These are phyloP conservation scores for Natrix natrix DNA, from an alignment of 2,797 vertebrate species.

Conservation along the genomic window DNA sequence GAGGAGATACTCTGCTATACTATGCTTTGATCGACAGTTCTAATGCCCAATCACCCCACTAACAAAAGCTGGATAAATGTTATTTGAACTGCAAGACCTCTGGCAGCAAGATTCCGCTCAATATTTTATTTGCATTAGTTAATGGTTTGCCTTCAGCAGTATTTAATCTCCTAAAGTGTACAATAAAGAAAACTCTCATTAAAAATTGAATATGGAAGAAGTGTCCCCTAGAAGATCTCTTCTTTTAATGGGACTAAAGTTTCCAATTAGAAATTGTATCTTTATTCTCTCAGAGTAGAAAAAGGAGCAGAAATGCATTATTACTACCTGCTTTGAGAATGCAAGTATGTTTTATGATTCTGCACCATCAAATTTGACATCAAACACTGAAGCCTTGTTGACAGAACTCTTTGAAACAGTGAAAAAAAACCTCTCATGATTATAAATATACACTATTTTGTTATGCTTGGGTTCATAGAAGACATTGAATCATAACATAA, in stretches of 20 bases:
- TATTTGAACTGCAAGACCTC: slow-evolving; percentile 1
- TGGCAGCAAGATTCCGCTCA: slow-evolving; percentile 7
- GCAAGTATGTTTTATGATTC: background rate
- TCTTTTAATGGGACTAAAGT: slow-evolving; percentile 13
- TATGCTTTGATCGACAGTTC: background rate
- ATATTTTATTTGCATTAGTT: slow-evolving; percentile 34
- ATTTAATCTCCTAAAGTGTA: background rate
- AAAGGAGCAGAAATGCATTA: background rate
- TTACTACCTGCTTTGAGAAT: background rate
- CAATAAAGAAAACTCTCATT: slow-evolving; percentile 31
- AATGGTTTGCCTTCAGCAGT: slow-evolving; percentile 14
- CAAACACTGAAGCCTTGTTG: background rate
- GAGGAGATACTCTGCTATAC: background rate
- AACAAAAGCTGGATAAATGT: slow-evolving; percentile 5
- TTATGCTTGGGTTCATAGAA: background rate
- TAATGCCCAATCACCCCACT: background rate
- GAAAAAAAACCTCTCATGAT: background rate
- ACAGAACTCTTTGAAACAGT: background rate
- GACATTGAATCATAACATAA: background rate
- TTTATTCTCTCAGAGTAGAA: slow-evolving; percentile 14
- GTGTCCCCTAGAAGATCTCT: slow-evolving; percentile 14
- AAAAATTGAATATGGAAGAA: slow-evolving; percentile 28
- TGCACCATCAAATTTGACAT: background rate
- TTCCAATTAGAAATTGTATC: slow-evolving; percentile 27
- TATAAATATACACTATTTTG: background rate